These are phyloP conservation scores for Argyrosomus japonicus DNA, from an alignment of 2,113 vertebrate species.

Conservation along the genomic window DNA sequence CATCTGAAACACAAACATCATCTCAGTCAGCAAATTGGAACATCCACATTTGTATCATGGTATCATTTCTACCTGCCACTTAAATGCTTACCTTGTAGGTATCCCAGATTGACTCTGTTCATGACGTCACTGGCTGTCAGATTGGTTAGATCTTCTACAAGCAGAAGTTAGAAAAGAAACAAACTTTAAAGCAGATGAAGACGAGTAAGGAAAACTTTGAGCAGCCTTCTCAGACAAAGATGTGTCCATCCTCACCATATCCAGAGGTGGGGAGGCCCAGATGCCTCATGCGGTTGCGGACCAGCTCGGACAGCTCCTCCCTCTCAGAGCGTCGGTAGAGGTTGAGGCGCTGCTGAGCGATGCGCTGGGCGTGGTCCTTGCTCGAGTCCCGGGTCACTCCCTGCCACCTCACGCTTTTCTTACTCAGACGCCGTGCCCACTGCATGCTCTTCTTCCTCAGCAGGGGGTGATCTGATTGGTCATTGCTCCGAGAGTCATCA, in stretches of 20 bases:
- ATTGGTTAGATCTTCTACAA: conserved; percentile 93
- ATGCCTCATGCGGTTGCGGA: conserved; percentile 96
- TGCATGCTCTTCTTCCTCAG: conserved; percentile 94
- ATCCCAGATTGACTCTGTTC: conserved; percentile 98
- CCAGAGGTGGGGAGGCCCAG: conserved; percentile 92
- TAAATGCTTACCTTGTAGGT: conserved; percentile 92
- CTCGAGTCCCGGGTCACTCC: conserved; percentile 72
- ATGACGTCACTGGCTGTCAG: conserved; percentile 98
- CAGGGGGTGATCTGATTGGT: conserved; percentile 89
- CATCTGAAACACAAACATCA: conserved; percentile 85
- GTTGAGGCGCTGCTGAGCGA: conserved; percentile 89
- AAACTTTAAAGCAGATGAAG: conserved; percentile 71
- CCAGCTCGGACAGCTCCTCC: conserved; percentile 93
- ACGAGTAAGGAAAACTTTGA: not conserved
- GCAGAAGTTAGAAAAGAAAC: conserved; percentile 61
- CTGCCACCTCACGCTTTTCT: conserved; percentile 87
- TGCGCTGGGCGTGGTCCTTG: conserved; percentile 86
- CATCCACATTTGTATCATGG: not conserved
- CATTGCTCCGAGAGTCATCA: conserved; percentile 85
- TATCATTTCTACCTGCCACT: not conserved
- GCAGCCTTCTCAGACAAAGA: not conserved
- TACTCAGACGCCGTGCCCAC: conserved; percentile 92
- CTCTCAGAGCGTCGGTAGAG: conserved; percentile 92
- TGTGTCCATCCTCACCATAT: conserved; percentile 85
- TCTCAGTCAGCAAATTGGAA: not conserved